Base-by-base conservation (phyloP, 1,140 invertebrate genomes). In the Notospermus geniculatus region DNA sequence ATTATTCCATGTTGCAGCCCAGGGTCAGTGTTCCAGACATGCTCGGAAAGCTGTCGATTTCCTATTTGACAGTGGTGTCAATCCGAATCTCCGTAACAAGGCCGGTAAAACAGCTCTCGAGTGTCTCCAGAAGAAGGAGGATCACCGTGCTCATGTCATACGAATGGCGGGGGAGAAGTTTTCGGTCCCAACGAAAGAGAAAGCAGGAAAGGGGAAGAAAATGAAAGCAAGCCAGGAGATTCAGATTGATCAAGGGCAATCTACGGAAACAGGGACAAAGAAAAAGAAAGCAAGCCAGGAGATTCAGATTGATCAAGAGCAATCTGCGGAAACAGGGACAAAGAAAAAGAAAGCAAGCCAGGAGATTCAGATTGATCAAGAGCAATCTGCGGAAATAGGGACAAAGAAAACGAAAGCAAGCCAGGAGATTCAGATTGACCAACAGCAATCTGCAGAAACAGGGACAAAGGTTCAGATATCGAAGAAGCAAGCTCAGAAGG, bases 71-170 rank as follows among this genome's bases (percentile, higher is more conserved):
- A 29, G 23, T 29, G 23, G 13, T 17, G 54, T 41, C 25, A 62
- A 62, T 39, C 60, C 60, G 2, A 62, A 62, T 28, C 25, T 62
- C 25, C 25, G 54, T 2, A 60, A 60, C 39, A 60, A 60, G 2
- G 28, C 23, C 2, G 58, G 46, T 17, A 60, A 60, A 13, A 50
- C 46, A 23, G 58, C 45, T 23, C 1, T 29, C 0, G 45, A 50
- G n/a, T 52, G 46, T 41, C 28, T 60, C 2, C 23, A 22, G 46
- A 60, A 60, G 46, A 60, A 60, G 46, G 45, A 17, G 5, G 58
- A 60, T 30, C 41, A 22, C 7, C 58, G 58, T 27, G n/a, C 28
- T 17, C 41, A 60, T 32, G 27, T n/a, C 46, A 50, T 60, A 1
- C 41, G 36, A 28, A 27, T 52, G 46, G n/a, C 41, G 9, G 43